phyloP scores from a whole-genome alignment of 2,113 vertebrate genomes.

The Rhineura floridana region DNA sequence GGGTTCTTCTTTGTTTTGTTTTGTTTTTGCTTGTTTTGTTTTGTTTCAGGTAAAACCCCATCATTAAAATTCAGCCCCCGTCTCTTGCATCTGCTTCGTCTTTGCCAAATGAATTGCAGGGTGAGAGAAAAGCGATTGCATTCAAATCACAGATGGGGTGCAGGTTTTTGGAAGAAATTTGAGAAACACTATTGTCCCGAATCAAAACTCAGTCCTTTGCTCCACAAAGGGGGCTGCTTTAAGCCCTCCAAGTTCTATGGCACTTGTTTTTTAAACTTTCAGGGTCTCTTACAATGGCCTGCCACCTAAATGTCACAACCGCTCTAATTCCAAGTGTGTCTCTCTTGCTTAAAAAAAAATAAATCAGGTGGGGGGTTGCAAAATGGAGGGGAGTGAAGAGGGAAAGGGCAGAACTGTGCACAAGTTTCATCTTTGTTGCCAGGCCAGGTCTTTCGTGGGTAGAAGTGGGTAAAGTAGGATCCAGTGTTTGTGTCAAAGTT shows the following conservation, averaged over 20 bases:
- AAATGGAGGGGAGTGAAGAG: conserved; percentile 64
- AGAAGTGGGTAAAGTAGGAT: not conserved
- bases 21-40: conserved; percentile 58
- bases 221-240: conserved; percentile 90
- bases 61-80: conserved; percentile 91
- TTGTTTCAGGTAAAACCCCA: conserved; percentile 82
- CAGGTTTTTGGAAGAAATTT: conserved; percentile 95
- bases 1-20: conserved; percentile 53
- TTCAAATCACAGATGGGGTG: conserved; percentile 98
- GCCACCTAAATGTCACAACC: conserved; percentile 90
- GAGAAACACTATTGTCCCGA: conserved; percentile 97
- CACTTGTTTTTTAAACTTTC: conserved; percentile 97
- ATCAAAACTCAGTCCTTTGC: conserved; percentile 96
- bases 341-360: conserved; percentile 41
- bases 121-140: conserved; percentile 90
- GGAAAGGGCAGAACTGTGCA: conserved; percentile 59
- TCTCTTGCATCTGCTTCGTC: conserved; percentile 92
- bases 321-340: conserved; percentile 79
- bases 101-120: conserved; percentile 86
- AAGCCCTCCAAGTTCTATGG: conserved; percentile 91
- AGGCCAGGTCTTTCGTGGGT: not conserved
- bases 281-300: conserved; percentile 90
- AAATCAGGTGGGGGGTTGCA: conserved; percentile 64
- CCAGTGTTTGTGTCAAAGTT: not conserved
- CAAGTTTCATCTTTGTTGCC: not conserved